Evolutionary conservation across 2,888 invertebrate species (phyloP), one percentile per base, ranked within the genome.

Genomic region (Tricholauxania praeusta): DNA sequence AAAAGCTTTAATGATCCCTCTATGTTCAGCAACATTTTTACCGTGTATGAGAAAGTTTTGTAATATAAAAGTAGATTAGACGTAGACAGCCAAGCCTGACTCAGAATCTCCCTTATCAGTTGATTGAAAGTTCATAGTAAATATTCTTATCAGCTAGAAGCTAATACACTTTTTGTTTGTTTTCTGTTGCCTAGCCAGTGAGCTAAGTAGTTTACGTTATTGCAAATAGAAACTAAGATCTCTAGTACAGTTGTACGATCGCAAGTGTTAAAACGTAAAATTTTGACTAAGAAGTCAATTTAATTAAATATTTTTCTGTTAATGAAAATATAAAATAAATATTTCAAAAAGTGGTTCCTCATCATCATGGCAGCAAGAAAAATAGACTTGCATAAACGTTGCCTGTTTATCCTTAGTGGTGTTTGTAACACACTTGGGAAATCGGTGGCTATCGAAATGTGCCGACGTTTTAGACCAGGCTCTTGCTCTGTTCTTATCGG

Each of bases 341-440:
- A 12, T 3, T 53, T 64, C 53, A 28, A 47, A 28, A 51, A 32
- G 53, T 53, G 39, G 57, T 66, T 60, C 49, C 59, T 59, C 65
- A 66, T 57, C 19, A 63, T 52, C 22, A 84, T 84, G 85, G 79
- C 82, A 72, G 78, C 81, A 67, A 84, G 80, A 75, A 83, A 77
- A 81, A 82, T 92, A 84, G 89, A 92, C 83, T 89, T 92, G 75
- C 88, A 89, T 3, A 91, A 90, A 79, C 86, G 90, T 64, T 89
- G 90, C 12, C 90, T 91, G 80, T 90, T 91, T 80, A 84, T 97
- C 62, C 88, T 97, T 51, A 94, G 96, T 15, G 98, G 98, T 15
- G 94, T 96, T 1, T 96, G 95, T 69, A 86, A 93, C 86, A 96
- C 96, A 47, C 93, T 97, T 70, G 97, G 97, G 12, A 90, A 91